phyloP scores from a whole-genome alignment of 2,113 vertebrate genomes.

The Thomomys bottae region DNA sequence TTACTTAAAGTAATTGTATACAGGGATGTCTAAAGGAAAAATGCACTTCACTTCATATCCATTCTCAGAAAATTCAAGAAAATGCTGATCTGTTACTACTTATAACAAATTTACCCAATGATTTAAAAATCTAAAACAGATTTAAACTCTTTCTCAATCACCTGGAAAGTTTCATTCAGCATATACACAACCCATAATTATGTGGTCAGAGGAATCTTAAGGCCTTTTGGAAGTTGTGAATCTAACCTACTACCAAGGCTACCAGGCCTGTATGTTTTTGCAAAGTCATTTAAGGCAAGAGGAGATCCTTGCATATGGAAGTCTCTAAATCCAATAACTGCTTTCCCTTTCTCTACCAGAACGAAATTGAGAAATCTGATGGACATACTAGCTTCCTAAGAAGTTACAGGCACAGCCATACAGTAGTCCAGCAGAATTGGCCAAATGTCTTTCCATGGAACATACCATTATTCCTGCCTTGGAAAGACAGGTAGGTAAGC shows the following conservation, averaged over 20 bases:
- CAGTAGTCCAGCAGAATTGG: background rate
- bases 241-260: background rate
- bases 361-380: slow-evolving; percentile 19
- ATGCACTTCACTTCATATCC: background rate
- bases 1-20: slow-evolving; percentile 20
- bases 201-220: background rate
- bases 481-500: background rate
- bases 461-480: too few relatives aligned
- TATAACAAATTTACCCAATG: background rate
- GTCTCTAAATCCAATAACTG: background rate
- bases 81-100: background rate
- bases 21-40: background rate
- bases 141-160: background rate
- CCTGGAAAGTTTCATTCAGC: background rate
- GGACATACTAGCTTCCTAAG: background rate
- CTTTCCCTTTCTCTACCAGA: slow-evolving; percentile 41
- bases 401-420: background rate
- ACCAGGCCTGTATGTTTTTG: background rate
- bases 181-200: background rate
- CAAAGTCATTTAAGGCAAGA: background rate
- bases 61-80: slow-evolving; percentile 13
- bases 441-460: accelerated
- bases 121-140: slow-evolving; percentile 55
- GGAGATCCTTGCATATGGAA: background rate
- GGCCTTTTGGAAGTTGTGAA: background rate